Percentiles rank a stretch among this genome's conserved stretches.
These are phyloP conservation scores for Seira sanloemensis DNA, from an alignment of 2,888 invertebrate genomes.

Conservation along the genomic window DNA sequence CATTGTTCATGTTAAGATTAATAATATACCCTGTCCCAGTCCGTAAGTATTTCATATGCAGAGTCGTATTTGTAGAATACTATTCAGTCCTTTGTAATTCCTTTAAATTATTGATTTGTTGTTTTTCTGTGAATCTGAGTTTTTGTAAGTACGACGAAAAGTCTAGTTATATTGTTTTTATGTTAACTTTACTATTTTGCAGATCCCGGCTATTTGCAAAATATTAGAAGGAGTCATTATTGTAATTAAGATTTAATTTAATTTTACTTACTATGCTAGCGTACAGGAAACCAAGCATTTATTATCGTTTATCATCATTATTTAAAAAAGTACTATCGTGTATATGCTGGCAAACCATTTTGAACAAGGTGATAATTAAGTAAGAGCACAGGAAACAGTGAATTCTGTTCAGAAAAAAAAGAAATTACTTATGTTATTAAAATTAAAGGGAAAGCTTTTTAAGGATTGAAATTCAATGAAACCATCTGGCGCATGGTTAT, in stretches of 20 bases:
- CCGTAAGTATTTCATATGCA: slow-evolving; percentile 45
- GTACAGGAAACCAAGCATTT: background rate
- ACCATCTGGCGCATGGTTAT: background rate
- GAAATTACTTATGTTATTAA: background rate
- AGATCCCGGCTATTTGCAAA: background rate
- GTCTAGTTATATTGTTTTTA: no score
- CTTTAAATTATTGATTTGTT: no score
- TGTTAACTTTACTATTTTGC: no score
- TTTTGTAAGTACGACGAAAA: no score
- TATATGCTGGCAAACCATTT: background rate
- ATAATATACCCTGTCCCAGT: slow-evolving; percentile 36
- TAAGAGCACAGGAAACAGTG: background rate
- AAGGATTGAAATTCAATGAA: no score
- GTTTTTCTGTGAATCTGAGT: no score
- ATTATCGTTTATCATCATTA: background rate
- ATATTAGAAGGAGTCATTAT: background rate
- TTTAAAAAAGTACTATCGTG: background rate
- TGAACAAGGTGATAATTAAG: background rate
- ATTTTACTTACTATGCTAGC: background rate
- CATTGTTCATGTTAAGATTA: background rate
- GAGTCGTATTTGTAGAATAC: slow-evolving; percentile 23
- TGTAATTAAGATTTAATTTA: background rate
- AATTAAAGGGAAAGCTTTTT: background rate
- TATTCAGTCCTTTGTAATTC: slow-evolving; percentile 36
- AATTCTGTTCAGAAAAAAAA: background rate